Evolutionary conservation across 1,140 invertebrate genomes (phyloP).

Genomic region (Trichoplusia ni): DNA sequence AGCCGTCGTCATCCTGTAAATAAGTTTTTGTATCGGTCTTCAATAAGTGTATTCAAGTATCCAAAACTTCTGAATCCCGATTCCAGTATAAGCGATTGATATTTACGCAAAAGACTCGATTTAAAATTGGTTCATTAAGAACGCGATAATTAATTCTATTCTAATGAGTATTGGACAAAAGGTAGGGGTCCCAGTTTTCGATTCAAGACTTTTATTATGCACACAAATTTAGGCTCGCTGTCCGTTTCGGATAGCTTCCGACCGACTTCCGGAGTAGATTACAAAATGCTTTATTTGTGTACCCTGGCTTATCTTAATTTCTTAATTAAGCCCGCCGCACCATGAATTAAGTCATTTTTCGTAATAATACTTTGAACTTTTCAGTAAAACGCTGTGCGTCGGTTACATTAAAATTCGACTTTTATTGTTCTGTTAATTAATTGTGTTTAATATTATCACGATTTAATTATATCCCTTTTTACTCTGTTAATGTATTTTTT

Average conservation of each 20-base stretch:
- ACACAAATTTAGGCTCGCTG: constrained; percentile 54
- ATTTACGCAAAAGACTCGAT: too few species aligned
- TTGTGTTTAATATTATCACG: constrained; percentile 3
- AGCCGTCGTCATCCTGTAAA: too few species aligned
- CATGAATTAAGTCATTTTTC: constrained; percentile 38
- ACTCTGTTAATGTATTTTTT: not conserved
- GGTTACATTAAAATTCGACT: constrained; percentile 23
- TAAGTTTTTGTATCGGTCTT: too few species aligned
- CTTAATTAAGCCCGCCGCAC: constrained; percentile 64
- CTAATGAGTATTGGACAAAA: constrained; percentile 9
- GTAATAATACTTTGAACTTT: constrained; percentile 9
- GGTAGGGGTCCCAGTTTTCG: constrained; percentile 46
- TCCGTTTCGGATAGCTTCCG: constrained; percentile 64
- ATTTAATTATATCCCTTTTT: constrained; percentile 13
- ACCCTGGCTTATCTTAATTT: constrained; percentile 67
- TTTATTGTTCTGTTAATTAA: constrained; percentile 31
- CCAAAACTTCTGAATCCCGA: too few species aligned
- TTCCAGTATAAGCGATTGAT: too few species aligned
- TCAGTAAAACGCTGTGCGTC: constrained; percentile 3
- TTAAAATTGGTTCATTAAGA: too few species aligned
- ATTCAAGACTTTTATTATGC: constrained; percentile 57
- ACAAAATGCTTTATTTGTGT: constrained; percentile 66
- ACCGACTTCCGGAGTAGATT: constrained; percentile 68
- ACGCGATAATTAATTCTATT: not conserved
- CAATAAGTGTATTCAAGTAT: too few species aligned